Conservation (phyloP, 2,888 invertebrate genomes). For the Anthoptus insignis region DNA sequence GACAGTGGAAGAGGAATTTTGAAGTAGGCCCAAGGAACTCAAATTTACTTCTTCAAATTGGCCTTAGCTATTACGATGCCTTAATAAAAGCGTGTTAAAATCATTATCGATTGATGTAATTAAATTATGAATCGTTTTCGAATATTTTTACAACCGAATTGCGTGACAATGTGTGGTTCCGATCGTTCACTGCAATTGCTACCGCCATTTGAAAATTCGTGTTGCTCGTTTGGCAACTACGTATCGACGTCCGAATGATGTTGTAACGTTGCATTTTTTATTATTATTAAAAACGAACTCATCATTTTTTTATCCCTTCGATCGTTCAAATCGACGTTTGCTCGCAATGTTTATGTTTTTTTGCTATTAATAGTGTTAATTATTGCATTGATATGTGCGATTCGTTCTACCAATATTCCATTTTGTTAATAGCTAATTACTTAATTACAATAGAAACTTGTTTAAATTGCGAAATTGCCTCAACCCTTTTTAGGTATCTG, state of each 20-base stretch:
- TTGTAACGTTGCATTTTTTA: constrained; percentile 31
- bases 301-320: constrained; percentile 13
- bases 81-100: too few species aligned
- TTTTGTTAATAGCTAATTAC: background rate
- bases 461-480: background rate
- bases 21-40: too few species aligned
- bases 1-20: too few species aligned
- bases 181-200: constrained; percentile 57
- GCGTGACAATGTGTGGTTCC: constrained; percentile 69
- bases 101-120: background rate
- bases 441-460: background rate
- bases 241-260: constrained; percentile 35
- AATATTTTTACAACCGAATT: constrained; percentile 59
- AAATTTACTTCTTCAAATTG: too few species aligned
- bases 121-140: constrained; percentile 55
- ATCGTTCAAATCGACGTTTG: constrained; percentile 9
- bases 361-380: background rate
- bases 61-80: too few species aligned
- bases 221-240: constrained; percentile 51
- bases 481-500: background rate
- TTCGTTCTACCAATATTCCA: background rate
- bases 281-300: constrained; percentile 3
- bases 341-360: constrained; percentile 5
- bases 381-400: background rate
- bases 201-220: constrained; percentile 59